Evolutionary conservation across 2,113 vertebrate genomes (phyloP).

Genomic region (Ivindomyrus marchei): DNA sequence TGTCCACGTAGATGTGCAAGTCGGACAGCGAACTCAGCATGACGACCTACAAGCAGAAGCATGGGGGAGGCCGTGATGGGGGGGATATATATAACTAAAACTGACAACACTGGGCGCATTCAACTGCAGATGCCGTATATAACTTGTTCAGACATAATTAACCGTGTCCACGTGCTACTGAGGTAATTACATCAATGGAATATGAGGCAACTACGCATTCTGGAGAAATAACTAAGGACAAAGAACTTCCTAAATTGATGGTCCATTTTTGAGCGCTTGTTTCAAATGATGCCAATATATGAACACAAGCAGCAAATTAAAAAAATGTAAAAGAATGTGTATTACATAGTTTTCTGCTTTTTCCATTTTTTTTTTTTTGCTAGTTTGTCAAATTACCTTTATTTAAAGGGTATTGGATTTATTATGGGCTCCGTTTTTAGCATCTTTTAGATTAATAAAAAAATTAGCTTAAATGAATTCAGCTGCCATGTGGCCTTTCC

Average conservation of each 20-base stretch:
- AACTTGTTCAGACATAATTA: not conserved
- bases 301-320: not conserved
- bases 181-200: not conserved
- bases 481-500: not conserved
- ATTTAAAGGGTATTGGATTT: not conserved
- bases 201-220: not conserved
- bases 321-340: not conserved
- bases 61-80: not conserved
- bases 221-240: not conserved
- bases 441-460: not conserved
- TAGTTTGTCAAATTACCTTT: not conserved
- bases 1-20: constrained; percentile 83
- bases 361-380: not conserved
- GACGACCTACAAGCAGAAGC: constrained; percentile 68
- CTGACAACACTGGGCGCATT: not conserved
- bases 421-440: not conserved
- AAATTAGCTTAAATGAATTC: not conserved
- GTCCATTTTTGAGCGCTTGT: not conserved
- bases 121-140: not conserved
- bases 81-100: not conserved
- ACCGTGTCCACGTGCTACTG: not conserved
- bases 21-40: constrained; percentile 92
- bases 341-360: not conserved
- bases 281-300: not conserved
- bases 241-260: not conserved